Evolutionary conservation across 1,140 invertebrate genomes (phyloP), one percentile per base, ranked within the genome.

Genomic region (Armadillidium nasatum): DNA sequence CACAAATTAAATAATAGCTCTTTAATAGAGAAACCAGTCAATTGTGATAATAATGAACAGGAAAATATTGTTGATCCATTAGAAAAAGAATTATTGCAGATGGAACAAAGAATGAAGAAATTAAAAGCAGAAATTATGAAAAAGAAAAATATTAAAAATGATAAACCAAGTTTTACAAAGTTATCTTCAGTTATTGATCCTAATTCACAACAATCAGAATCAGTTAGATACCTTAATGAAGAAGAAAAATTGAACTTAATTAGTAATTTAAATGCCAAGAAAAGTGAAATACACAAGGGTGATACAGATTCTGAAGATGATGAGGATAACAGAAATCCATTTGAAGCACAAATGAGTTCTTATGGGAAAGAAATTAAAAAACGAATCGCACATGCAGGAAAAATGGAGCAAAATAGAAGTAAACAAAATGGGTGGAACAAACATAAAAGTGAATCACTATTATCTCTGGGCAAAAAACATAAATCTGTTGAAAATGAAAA

Each of bases 231-330:
- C 44, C 73, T 79, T 1, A 74, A 76, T 6, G 44, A 71, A n/a
- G 44, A 71, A 15, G 80, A 79, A 75, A 69, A 73, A 69, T 19
- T 43, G 60, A 50, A 75, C 9, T 45, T 81, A 7, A 66, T 75
- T n/a, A 44, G 77, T 11, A 73, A 43, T 70, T 46, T 76, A 7
- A 69, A 77, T 60, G 74, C 75, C 13, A 70, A 54, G 54, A 77
- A 73, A 54, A 89, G 86, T 80, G 82, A 84, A 71, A 80, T 90
- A 71, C 89, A 89, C 77, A 84, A 83, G 70, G 89, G 89, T 23
- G 88, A 89, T 76, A 88, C 87, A 0, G 90, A 93, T 84, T 92
- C 91, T 23, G 93, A 92, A 2, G 92, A 94, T 82, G 92, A 93
- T 77, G 92, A 94, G 85, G 90, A 91, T 73, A 89, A 88, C 78